A percentile compares a stretch with the other conserved stretches of the same genome.
phyloP scores from a whole-genome alignment of 2,888 invertebrate genomes.

The Agriopis leucophaearia region DNA sequence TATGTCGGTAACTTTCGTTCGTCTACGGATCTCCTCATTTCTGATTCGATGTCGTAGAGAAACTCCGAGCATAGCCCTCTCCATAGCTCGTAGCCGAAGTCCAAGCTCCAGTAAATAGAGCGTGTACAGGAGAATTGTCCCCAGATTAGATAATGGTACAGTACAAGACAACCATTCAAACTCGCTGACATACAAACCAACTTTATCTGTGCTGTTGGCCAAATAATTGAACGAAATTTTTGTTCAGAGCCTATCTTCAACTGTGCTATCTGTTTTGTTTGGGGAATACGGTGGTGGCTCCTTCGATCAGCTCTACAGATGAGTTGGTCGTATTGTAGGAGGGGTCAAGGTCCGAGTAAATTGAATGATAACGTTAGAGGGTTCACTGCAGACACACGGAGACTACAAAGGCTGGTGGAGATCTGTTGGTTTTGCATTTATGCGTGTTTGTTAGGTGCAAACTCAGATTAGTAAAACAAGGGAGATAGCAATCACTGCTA shows the following conservation, averaged over 20 bases:
- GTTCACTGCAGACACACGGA: not conserved
- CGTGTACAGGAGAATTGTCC: not conserved
- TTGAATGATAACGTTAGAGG: conserved; percentile 10
- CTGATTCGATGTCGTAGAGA: too few relatives aligned
- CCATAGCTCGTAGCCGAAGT: too few relatives aligned
- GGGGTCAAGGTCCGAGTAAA: conserved; percentile 10
- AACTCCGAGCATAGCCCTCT: too few relatives aligned
- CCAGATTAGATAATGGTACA: conserved; percentile 17
- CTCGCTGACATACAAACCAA: not conserved
- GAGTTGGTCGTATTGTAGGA: not conserved
- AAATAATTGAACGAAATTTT: not conserved
- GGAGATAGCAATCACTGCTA: too few relatives aligned
- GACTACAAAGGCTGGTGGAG: not conserved
- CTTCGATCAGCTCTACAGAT: not conserved
- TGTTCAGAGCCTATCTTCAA: too few relatives aligned
- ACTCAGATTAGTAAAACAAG: too few relatives aligned
- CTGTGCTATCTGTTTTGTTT: not conserved
- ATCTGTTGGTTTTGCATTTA: not conserved
- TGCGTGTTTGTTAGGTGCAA: not conserved
- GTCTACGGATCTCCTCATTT: too few relatives aligned
- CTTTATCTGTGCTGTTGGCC: not conserved
- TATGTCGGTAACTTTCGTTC: too few relatives aligned
- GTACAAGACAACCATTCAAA: not conserved
- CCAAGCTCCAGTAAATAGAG: not conserved
- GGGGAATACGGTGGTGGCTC: too few relatives aligned